Evolutionary conservation across 2,888 invertebrate genomes (phyloP).

Genomic region (Pantelozetes paolii): DNA sequence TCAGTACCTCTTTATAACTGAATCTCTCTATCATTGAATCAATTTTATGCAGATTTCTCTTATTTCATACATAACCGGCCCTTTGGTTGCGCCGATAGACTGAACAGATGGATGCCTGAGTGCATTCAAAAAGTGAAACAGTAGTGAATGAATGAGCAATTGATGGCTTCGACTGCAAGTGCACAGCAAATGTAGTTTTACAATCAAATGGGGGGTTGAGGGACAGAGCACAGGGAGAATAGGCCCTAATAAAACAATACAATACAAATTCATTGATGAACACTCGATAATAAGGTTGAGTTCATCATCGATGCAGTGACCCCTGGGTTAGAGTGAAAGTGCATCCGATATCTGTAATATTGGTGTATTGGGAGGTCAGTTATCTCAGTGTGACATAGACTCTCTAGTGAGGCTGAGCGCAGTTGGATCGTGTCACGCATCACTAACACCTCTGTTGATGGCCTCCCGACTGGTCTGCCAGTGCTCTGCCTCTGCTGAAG

Average conservation of each 20-base stretch:
- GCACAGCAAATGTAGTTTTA: conserved; percentile 8
- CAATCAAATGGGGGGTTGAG: not conserved
- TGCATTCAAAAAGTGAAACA: not conserved
- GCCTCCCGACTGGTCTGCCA: conserved; percentile 15
- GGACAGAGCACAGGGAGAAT: not conserved
- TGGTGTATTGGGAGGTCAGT: conserved; percentile 31
- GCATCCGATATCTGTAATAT: conserved; percentile 6
- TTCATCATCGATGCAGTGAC: conserved; percentile 23
- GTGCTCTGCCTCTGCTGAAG: too few relatives aligned
- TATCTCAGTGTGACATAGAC: conserved; percentile 25
- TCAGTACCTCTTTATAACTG: conserved; percentile 15
- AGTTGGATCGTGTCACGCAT: conserved; percentile 23
- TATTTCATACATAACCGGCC: not conserved
- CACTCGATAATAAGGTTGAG: conserved; percentile 21
- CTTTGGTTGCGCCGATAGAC: conserved; percentile 1
- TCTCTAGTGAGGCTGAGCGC: conserved; percentile 16
- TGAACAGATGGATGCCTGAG: conserved; percentile 32
- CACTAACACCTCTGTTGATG: conserved; percentile 16
- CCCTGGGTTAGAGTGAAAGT: conserved; percentile 20
- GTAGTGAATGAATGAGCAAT: conserved; percentile 23
- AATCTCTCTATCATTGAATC: conserved; percentile 12
- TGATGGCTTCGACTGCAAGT: not conserved
- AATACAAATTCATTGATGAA: conserved; percentile 28
- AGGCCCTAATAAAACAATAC: conserved; percentile 10
- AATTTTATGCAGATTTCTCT: conserved; percentile 30